Base-by-base conservation (phyloP, 2,797 vertebrate species). In the Parambassis ranga region DNA sequence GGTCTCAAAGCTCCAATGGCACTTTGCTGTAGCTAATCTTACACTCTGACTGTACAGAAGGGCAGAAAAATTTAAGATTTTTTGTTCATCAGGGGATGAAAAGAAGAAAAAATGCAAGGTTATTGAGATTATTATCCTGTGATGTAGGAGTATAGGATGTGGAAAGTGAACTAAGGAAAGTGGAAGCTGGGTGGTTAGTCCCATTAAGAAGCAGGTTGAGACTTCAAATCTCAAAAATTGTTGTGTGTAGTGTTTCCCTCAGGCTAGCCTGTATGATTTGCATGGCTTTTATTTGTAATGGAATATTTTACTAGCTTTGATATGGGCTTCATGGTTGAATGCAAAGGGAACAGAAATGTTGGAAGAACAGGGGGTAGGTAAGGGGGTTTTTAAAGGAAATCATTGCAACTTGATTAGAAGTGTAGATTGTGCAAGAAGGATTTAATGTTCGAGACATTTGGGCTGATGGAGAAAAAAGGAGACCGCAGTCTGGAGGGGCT, bases 11-110 rank as follows among this genome's bases (percentile, higher is more conserved):
- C 82, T 83, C 77, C 57, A 68, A 3, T 47, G 75, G 46, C 42
- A 37, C 47, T 69, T 69, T 60, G 7, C 79, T 82, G 77, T 79
- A 80, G 63, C 31, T 86, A 85, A 81, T 71, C 71, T 81, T 69
- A 60, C 44, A 81, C 79, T 71, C 50, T 64, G 67, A 36, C 37
- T 51, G 37, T 10, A 30, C 47, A 60, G 64, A 19, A 11, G 30
- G 15, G 18, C 20, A 37, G 24, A 38, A 44, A 65, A 66, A 83
- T 56, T n/a, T n/a, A n/a, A n/a, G 24, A 77, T 39, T 15, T 59
- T 68, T 61, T 59, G 10, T 44, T 59, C n/a, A 3, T 33, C 65
- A 56, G 22, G 68, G 75, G 64, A 72, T 41, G 42, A 37, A 49
- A 63, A 49, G 42, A 52, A 51, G 11, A 16, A 42, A 36, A 30